These are phyloP conservation scores for Nemopilema nomurai DNA, from an alignment of 30 jellyfish, hydroid and myxozoan genomes.

Conservation along the genomic window DNA sequence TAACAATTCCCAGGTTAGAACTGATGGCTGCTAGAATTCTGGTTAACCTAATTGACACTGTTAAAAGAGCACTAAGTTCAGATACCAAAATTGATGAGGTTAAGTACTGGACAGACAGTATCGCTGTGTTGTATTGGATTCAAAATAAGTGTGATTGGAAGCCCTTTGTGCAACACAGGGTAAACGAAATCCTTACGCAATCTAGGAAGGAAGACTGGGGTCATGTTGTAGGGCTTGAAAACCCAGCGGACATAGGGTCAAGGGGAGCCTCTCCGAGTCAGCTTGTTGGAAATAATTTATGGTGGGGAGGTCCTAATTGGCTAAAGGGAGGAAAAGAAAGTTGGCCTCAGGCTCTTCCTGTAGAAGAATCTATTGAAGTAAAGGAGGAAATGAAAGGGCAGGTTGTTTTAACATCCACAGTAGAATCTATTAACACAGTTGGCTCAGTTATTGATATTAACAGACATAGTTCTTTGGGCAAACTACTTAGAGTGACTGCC, in stretches of 20 bases:
- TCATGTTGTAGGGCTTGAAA: conserved; percentile 45
- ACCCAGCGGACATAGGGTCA: conserved; percentile 68
- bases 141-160: conserved; percentile 54
- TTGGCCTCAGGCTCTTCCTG: conserved; percentile 27
- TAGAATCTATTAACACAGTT: conserved; percentile 14
- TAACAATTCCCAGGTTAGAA: conserved; percentile 54
- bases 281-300: conserved; percentile 39
- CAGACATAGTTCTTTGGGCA: conserved; percentile 27
- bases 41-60: conserved; percentile 30
- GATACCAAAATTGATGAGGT: conserved; percentile 17
- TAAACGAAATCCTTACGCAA: conserved; percentile 35
- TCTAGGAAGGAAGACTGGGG: conserved; percentile 57
- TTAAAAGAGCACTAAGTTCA: conserved; percentile 33
- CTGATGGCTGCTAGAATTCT: conserved; percentile 60
- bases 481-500: conserved; percentile 59
- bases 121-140: conserved; percentile 57
- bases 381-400: conserved; percentile 26
- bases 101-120: conserved; percentile 51
- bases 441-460: conserved; percentile 25
- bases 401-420: conserved; percentile 19
- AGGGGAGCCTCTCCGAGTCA: conserved; percentile 51
- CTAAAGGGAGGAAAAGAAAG: conserved; percentile 21
- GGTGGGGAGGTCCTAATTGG: conserved; percentile 73
- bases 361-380: conserved; percentile 40
- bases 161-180: conserved; percentile 61